phyloP scores from a whole-genome alignment of 1,140 invertebrate species.

The Brachionus plicatilis region DNA sequence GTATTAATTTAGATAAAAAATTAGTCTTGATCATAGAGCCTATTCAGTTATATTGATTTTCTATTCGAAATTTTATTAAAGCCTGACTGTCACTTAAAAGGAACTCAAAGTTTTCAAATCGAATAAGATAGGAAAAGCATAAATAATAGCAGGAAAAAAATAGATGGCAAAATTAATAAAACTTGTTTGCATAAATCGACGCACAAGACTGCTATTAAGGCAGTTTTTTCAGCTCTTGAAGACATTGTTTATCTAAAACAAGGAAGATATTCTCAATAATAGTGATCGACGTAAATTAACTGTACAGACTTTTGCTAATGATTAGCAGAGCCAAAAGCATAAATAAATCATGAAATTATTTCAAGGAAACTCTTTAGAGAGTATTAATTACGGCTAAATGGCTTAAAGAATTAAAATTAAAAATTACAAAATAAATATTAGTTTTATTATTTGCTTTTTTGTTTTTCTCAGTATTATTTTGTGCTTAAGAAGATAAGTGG shows the following conservation, averaged over 20 bases:
- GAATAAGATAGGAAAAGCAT: not conserved
- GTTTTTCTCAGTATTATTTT: not conserved
- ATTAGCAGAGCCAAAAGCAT: not conserved
- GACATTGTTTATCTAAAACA: not conserved
- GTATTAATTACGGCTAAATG: constrained; percentile 25
- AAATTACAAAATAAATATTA: not conserved
- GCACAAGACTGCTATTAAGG: not conserved
- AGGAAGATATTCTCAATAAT: not conserved
- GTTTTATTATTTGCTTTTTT: not conserved
- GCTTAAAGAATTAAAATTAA: not conserved
- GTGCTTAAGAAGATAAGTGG: not conserved
- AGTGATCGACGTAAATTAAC: not conserved
- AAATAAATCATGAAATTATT: constrained; percentile 3
- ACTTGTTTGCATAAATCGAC: not conserved
- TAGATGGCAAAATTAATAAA: not conserved
- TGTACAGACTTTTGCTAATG: not conserved
- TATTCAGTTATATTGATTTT: not conserved
- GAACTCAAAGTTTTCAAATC: not conserved
- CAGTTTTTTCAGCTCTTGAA: not conserved
- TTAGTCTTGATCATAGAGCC: not conserved
- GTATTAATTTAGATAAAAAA: not conserved
- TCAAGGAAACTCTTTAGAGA: not conserved
- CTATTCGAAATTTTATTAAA: not conserved
- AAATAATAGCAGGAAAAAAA: not conserved
- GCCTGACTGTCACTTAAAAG: not conserved